These are phyloP conservation scores for Baccha elongata DNA, from an alignment of 2,888 invertebrate species.

Conservation along the genomic window DNA sequence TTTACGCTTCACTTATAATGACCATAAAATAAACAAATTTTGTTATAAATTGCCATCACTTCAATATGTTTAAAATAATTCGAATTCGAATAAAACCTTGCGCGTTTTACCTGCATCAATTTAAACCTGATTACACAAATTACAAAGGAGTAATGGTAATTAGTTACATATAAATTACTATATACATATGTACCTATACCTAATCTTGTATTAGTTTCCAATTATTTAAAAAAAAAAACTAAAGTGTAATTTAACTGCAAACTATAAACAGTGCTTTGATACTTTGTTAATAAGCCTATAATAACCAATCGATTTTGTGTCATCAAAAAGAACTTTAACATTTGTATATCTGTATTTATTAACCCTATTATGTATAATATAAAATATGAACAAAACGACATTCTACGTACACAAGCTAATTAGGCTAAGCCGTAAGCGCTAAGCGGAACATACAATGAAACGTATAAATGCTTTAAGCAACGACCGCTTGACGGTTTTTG, in stretches of 20 bases:
- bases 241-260: neutral
- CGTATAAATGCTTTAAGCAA: no score
- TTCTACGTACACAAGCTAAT: no score
- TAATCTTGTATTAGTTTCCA: conserved; percentile 43
- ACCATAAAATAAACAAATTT: conserved; percentile 24
- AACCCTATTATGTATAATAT: no score
- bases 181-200: no score
- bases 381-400: no score
- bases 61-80: conserved; percentile 4
- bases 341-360: no score
- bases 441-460: no score
- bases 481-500: no score
- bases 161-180: conserved; percentile 58
- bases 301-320: conserved; percentile 4
- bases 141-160: conserved; percentile 51
- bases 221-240: neutral
- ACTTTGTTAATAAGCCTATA: no score
- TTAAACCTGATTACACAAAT: conserved; percentile 59
- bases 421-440: no score
- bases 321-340: no score
- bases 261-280: neutral
- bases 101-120: conserved; percentile 51
- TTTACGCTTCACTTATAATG: conserved; percentile 1
- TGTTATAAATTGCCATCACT: conserved; percentile 11
- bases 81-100: conserved; percentile 43